A percentile compares a stretch with the other conserved stretches of the same genome.
phyloP scores from a whole-genome alignment of 2,797 vertebrate species.

The Protosalanx chinensis region DNA sequence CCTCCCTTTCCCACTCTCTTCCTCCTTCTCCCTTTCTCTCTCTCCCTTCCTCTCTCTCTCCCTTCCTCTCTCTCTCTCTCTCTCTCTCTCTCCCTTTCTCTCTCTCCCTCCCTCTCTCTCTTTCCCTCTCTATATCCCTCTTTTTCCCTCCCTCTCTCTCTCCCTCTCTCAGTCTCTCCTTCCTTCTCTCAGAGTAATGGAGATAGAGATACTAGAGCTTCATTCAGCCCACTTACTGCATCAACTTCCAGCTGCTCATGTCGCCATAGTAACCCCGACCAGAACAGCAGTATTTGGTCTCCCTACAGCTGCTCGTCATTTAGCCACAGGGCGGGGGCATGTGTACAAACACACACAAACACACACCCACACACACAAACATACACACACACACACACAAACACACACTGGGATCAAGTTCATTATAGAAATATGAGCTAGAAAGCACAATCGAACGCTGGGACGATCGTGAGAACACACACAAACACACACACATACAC shows the following conservation, averaged over 20 bases:
- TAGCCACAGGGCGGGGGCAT: slow-evolving; percentile 24
- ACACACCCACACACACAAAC: background rate
- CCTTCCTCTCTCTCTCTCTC: too few species aligned
- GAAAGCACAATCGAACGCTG: too few species aligned
- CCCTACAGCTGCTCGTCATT: slow-evolving; percentile 33
- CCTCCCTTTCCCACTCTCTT: too few species aligned
- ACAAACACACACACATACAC: background rate
- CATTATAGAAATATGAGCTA: too few species aligned
- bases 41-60: too few species aligned
- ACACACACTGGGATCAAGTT: background rate
- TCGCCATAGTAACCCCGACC: slow-evolving; percentile 56
- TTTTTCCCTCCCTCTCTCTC: background rate
- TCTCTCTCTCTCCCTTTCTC: too few species aligned
- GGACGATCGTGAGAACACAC: background rate
- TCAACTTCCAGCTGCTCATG: slow-evolving; percentile 13
- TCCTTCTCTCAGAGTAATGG: background rate
- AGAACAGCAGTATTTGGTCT: slow-evolving; percentile 28
- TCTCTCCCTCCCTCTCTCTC: too few species aligned
- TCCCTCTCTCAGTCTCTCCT: background rate
- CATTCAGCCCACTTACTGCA: slow-evolving; percentile 40
- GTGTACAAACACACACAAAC: slow-evolving; percentile 6
- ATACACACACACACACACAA: too few species aligned
- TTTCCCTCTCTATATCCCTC: too few species aligned
- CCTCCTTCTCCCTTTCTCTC: too few species aligned
- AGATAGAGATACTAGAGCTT: slow-evolving; percentile 14